Evolutionary conservation across 2,797 vertebrate species (phyloP).

Genomic region (Tragopan temminckii): DNA sequence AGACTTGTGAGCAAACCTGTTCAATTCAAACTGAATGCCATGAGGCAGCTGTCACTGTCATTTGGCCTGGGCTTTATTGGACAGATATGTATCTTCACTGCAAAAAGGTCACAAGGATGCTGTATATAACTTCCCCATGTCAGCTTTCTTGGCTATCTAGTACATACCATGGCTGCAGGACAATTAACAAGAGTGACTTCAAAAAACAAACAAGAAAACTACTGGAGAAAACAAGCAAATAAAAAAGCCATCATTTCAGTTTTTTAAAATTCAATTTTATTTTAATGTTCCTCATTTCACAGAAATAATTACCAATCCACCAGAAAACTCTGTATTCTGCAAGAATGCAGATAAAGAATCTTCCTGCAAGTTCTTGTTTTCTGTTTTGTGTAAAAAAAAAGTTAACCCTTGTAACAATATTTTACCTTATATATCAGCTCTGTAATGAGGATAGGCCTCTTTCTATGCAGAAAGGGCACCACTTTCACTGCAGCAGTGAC

Average conservation of each 20-base stretch:
- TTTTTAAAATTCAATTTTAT: background rate
- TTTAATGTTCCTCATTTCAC: background rate
- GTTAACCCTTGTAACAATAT: background rate
- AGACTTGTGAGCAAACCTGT: conserved; percentile 80
- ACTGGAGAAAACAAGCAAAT: background rate
- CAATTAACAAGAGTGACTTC: conserved; percentile 59
- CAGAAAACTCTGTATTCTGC: background rate
- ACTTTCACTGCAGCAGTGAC: conserved; percentile 3
- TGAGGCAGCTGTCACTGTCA: conserved; percentile 92
- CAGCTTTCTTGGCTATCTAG: conserved; percentile 75
- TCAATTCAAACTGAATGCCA: conserved; percentile 84
- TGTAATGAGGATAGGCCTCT: background rate
- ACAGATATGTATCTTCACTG: conserved; percentile 77
- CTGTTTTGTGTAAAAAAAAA: background rate
- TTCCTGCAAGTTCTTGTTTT: background rate
- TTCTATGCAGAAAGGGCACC: background rate
- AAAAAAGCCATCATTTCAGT: background rate
- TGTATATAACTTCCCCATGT: conserved; percentile 77
- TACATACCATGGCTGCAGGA: conserved; percentile 61
- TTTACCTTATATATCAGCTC: background rate
- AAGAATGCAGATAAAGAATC: background rate
- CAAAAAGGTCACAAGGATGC: conserved; percentile 76
- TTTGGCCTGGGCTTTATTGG: conserved; percentile 86
- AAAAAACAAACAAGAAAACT: background rate
- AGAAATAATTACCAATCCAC: background rate